Conservation (phyloP, 2,888 invertebrate species). For the Leucoptera coffeella region DNA sequence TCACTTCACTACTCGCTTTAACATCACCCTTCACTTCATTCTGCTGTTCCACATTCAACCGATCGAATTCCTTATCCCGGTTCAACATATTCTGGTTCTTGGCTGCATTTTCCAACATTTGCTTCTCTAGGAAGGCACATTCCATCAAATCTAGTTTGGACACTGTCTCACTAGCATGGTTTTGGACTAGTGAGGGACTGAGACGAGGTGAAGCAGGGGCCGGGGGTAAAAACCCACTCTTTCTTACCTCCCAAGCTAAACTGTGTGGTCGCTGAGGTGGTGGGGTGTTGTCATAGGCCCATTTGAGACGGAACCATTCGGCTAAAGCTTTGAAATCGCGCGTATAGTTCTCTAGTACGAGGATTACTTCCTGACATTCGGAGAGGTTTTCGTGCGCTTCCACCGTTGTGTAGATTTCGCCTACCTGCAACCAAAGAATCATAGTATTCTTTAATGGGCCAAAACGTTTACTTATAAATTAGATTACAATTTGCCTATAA, state of each 20-base stretch:
- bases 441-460: neutral
- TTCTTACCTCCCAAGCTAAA: slow-evolving; percentile 92
- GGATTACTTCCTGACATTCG: slow-evolving; percentile 93
- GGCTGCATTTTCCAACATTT: slow-evolving; percentile 17
- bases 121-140: slow-evolving; percentile 24
- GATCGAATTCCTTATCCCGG: slow-evolving; percentile 14
- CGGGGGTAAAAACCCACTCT: slow-evolving; percentile 68
- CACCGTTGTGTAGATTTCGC: slow-evolving; percentile 93
- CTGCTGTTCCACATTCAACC: neutral
- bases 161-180: slow-evolving; percentile 22
- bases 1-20: neutral
- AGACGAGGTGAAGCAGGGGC: slow-evolving; percentile 50
- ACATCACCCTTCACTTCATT: neutral
- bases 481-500: too few species aligned
- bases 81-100: slow-evolving; percentile 32
- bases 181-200: slow-evolving; percentile 52
- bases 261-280: slow-evolving; percentile 80
- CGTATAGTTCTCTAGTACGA: slow-evolving; percentile 90
- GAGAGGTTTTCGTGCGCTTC: slow-evolving; percentile 90
- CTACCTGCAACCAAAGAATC: slow-evolving; percentile 45
- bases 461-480: too few species aligned
- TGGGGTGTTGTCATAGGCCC: slow-evolving; percentile 89
- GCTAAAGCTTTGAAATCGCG: slow-evolving; percentile 91
- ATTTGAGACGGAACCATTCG: slow-evolving; percentile 89
- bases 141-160: slow-evolving; percentile 32